These are phyloP conservation scores for Antheraea pernyi DNA, from an alignment of 1,140 invertebrate genomes.

Conservation along the genomic window DNA sequence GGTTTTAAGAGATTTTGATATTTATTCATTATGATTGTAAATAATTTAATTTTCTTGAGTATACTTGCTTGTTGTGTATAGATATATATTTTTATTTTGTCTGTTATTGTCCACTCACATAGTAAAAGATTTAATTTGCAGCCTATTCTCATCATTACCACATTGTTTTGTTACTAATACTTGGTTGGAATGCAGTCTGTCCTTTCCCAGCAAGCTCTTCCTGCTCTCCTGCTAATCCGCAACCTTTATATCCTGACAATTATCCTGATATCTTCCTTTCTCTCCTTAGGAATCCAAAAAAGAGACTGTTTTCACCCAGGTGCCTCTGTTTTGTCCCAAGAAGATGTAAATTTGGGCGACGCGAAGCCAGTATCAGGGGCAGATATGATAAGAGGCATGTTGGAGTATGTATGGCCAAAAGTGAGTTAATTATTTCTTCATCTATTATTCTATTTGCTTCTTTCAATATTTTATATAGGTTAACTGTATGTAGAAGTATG, in stretches of 20 bases:
- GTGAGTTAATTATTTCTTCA: conserved; percentile 66
- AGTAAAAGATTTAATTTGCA: neutral
- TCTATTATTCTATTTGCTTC: neutral
- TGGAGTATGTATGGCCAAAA: conserved; percentile 97
- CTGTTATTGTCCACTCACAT: neutral
- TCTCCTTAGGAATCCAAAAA: conserved; percentile 81
- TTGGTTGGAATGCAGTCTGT: conserved; percentile 68
- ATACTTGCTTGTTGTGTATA: neutral
- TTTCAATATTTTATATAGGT: no score
- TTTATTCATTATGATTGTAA: neutral
- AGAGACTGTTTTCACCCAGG: conserved; percentile 95
- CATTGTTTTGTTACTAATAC: conserved; percentile 56
- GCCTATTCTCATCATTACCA: neutral
- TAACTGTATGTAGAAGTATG: no score
- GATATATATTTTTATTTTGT: neutral
- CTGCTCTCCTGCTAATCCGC: conserved; percentile 28
- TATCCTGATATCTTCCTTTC: conserved; percentile 57
- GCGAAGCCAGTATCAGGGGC: conserved; percentile 83
- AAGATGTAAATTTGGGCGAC: conserved; percentile 81
- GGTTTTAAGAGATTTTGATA: no score
- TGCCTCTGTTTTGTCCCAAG: conserved; percentile 84
- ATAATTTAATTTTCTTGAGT: neutral
- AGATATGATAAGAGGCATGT: conserved; percentile 94
- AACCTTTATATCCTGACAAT: conserved; percentile 26
- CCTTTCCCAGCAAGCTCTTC: conserved; percentile 27